Percentiles rank a stretch among this genome's conserved stretches.
Evolutionary conservation across 2,113 vertebrate species (phyloP).

Genomic region (Proterorhinus semilunaris): DNA sequence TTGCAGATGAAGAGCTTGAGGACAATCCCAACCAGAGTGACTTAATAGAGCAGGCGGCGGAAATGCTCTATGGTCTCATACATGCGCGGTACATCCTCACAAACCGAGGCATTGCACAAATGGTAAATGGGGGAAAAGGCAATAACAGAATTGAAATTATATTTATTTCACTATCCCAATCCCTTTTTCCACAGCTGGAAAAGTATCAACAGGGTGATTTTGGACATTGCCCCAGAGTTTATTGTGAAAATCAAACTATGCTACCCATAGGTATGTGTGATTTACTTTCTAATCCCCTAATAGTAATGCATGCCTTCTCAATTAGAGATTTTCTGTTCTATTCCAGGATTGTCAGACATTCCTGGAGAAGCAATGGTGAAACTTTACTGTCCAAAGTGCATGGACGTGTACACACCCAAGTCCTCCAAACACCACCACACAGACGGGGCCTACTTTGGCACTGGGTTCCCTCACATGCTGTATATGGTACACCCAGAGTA

Average conservation of each 20-base stretch:
- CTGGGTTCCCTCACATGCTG: conserved; percentile 93
- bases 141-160: not conserved
- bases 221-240: conserved; percentile 90
- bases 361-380: conserved; percentile 95
- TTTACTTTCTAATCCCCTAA: not conserved
- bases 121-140: conserved; percentile 72
- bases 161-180: not conserved
- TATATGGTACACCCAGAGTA: conserved; percentile 95
- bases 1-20: conserved; percentile 88
- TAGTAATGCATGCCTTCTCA: too few species aligned
- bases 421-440: conserved; percentile 92
- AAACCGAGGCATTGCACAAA: conserved; percentile 92
- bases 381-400: conserved; percentile 94
- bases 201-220: conserved; percentile 95
- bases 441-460: conserved; percentile 92
- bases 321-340: not conserved
- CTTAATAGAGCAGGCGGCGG: conserved; percentile 91
- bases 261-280: conserved; percentile 86
- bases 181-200: conserved; percentile 78
- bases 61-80: conserved; percentile 93
- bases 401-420: conserved; percentile 96
- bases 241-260: conserved; percentile 95
- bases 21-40: conserved; percentile 94
- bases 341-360: conserved; percentile 87
- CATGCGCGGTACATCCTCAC: conserved; percentile 94